These are phyloP conservation scores for Rhysida immarginata DNA, from an alignment of 1,140 invertebrate genomes.

Conservation along the genomic window DNA sequence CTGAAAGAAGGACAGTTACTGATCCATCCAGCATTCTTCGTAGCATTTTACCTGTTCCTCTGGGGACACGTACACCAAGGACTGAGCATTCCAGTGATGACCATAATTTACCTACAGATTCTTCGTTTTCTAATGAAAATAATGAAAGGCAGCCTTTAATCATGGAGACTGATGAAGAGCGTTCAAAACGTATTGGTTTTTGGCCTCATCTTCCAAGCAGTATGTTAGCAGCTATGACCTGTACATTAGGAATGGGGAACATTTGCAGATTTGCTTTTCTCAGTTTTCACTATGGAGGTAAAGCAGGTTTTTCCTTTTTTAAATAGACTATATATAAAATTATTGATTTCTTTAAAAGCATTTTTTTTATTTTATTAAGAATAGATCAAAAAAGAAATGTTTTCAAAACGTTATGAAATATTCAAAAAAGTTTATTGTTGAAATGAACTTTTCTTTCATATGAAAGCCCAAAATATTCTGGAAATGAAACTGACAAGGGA, in stretches of 20 bases:
- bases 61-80: not conserved
- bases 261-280: constrained; percentile 74
- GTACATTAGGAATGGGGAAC: constrained; percentile 72
- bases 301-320: too few species aligned
- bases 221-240: constrained; percentile 60
- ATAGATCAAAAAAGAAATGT: too few species aligned
- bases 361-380: too few species aligned
- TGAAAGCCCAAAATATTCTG: too few species aligned
- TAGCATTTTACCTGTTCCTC: not conserved
- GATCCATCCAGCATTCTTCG: not conserved
- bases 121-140: not conserved
- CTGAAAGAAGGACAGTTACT: not conserved
- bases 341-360: too few species aligned
- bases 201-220: constrained; percentile 71
- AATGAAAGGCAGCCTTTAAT: not conserved
- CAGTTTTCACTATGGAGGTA: constrained; percentile 70
- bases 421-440: too few species aligned
- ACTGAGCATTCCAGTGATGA: not conserved
- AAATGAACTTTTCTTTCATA: too few species aligned
- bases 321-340: too few species aligned
- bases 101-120: not conserved
- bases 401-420: too few species aligned
- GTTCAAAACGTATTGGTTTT: constrained; percentile 23
- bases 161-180: constrained; percentile 11
- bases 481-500: too few species aligned